Evolutionary conservation across 2,888 invertebrate species (phyloP).

Genomic region (Drosophila anomalipes): DNA sequence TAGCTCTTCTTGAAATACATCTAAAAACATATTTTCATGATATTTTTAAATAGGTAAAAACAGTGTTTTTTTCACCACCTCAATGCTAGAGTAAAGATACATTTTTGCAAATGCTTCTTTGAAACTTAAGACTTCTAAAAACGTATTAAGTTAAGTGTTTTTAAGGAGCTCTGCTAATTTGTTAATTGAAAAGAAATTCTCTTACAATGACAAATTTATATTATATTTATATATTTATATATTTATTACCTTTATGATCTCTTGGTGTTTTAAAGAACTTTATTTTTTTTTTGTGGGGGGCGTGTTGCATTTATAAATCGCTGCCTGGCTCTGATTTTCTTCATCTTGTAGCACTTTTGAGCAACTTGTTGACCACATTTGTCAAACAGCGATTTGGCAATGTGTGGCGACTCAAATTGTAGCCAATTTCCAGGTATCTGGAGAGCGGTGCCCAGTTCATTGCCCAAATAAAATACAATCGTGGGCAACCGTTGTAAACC

Average conservation of each 20-base stretch:
- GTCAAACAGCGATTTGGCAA: conserved; percentile 50
- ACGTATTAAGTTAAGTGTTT: not conserved
- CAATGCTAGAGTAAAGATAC: not conserved
- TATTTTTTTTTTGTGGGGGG: not conserved
- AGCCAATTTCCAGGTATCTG: conserved; percentile 61
- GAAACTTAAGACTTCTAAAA: not conserved
- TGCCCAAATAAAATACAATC: conserved; percentile 51
- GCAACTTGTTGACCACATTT: conserved; percentile 40
- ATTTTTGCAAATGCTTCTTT: not conserved
- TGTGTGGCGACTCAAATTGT: conserved; percentile 42
- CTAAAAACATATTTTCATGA: not conserved
- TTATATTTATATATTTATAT: not conserved
- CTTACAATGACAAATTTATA: not conserved
- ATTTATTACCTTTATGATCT: not conserved
- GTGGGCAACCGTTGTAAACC: conserved; percentile 52
- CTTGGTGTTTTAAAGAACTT: not conserved
- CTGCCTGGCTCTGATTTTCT: conserved; percentile 2
- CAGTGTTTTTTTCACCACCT: not conserved
- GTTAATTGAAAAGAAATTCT: not conserved
- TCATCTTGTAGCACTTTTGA: not conserved
- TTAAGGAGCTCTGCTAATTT: not conserved
- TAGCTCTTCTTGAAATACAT: not conserved
- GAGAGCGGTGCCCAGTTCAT: conserved; percentile 41
- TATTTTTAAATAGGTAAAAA: not conserved
- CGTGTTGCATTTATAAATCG: conserved; percentile 6